Evolutionary conservation across 2,888 invertebrate species (phyloP).

Genomic region (Drosophila subquinaria): DNA sequence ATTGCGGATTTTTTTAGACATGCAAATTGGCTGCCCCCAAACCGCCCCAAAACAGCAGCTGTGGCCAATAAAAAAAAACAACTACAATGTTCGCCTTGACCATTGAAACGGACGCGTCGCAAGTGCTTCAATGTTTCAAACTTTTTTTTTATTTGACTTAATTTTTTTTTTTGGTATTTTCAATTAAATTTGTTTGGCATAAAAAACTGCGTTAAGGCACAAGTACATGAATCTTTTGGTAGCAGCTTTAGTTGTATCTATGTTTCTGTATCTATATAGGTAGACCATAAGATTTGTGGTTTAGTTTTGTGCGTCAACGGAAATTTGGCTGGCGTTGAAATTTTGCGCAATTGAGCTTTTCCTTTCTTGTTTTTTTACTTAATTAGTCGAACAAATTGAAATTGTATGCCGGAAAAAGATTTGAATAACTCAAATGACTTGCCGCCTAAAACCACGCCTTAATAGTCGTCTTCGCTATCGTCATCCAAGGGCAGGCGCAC

Average conservation of each 20-base stretch:
- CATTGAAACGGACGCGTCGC: slow-evolving; percentile 59
- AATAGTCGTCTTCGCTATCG: slow-evolving; percentile 43
- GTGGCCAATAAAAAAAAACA: slow-evolving; percentile 51
- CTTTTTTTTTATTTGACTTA: slow-evolving; percentile 32
- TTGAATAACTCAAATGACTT: not conserved
- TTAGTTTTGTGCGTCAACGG: slow-evolving; percentile 78
- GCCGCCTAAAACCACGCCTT: slow-evolving; percentile 1
- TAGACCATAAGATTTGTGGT: slow-evolving; percentile 31
- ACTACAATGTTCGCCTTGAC: slow-evolving; percentile 64
- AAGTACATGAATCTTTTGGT: slow-evolving; percentile 21
- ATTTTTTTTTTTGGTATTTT: slow-evolving; percentile 39
- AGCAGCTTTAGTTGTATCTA: slow-evolving; percentile 11
- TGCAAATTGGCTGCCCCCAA: slow-evolving; percentile 37
- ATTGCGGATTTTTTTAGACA: slow-evolving; percentile 63
- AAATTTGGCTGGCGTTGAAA: slow-evolving; percentile 58
- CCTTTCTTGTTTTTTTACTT: slow-evolving; percentile 28
- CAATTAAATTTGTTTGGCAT: slow-evolving; percentile 61
- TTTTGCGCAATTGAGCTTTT: slow-evolving; percentile 60
- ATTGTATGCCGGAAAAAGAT: slow-evolving; percentile 12
- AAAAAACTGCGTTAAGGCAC: slow-evolving; percentile 50
- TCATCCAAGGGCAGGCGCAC: slow-evolving; percentile 36
- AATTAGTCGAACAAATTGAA: slow-evolving; percentile 53
- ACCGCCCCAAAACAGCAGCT: slow-evolving; percentile 17
- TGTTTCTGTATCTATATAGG: slow-evolving; percentile 7
- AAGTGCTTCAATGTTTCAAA: slow-evolving; percentile 54